A percentile compares a stretch with the other conserved stretches of the same genome.
Conservation (phyloP, 2,888 invertebrate genomes). For the Meteorus colon region DNA sequence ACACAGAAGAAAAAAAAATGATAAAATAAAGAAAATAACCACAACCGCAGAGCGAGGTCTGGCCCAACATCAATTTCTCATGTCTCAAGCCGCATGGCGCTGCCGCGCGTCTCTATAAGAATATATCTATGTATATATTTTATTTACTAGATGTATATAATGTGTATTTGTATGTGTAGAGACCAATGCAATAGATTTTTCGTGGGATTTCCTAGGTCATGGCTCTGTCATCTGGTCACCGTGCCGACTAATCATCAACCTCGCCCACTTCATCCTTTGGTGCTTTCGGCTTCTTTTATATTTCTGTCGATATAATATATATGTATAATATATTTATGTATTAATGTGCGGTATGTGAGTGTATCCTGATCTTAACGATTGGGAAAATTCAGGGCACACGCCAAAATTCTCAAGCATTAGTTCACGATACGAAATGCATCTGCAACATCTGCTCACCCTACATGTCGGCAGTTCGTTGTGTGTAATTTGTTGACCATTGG, state of each 20-base stretch:
- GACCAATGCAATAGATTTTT: conserved; percentile 39
- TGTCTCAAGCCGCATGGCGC: conserved; percentile 42
- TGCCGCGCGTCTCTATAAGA: conserved; percentile 31
- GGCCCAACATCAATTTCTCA: conserved; percentile 49
- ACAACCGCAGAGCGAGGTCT: conserved; percentile 41
- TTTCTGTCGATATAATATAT: conserved; percentile 5
- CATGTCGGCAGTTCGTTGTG: background rate
- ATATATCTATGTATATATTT: background rate
- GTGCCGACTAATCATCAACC: conserved; percentile 49
- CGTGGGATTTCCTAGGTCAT: conserved; percentile 64
- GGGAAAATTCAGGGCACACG: conserved; percentile 36
- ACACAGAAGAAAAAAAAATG: background rate
- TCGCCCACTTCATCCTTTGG: conserved; percentile 37
- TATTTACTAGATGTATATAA: background rate
- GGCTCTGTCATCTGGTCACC: conserved; percentile 63
- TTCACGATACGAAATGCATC: conserved; percentile 18
- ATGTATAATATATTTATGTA: background rate
- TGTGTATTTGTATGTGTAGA: background rate
- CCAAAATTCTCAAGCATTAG: conserved; percentile 18
- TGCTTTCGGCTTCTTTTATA: conserved; percentile 46
- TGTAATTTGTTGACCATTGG: conserved; percentile 18
- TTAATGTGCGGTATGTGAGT: no score
- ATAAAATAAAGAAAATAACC: conserved; percentile 30
- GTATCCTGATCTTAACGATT: conserved; percentile 16
- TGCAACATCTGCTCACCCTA: conserved; percentile 28